Evolutionary conservation across 2,797 vertebrate species (phyloP).

Genomic region (Sebastes taczanowskii): DNA sequence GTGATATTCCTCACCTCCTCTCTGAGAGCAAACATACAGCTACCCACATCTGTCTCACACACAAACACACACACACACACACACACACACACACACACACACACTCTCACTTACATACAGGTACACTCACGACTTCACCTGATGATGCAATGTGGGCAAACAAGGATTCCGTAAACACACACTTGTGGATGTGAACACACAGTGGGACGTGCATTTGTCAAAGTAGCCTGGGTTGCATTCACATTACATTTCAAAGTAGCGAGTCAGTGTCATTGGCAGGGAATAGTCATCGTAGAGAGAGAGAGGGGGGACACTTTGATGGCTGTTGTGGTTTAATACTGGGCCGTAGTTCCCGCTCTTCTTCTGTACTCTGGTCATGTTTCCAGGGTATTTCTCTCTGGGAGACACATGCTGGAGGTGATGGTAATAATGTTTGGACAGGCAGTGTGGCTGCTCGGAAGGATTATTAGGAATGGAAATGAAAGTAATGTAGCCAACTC

Average conservation of each 20-base stretch:
- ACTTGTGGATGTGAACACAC: conserved; percentile 30
- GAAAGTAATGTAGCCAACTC: conserved; percentile 9
- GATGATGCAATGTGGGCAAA: conserved; percentile 53
- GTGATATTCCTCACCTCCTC: conserved; percentile 78
- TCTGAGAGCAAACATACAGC: conserved; percentile 75
- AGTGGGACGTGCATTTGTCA: conserved; percentile 46
- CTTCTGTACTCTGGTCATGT: conserved; percentile 6
- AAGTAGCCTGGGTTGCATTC: conserved; percentile 24
- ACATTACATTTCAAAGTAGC: conserved; percentile 38
- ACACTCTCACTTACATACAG: conserved; percentile 34
- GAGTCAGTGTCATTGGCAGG: conserved; percentile 45
- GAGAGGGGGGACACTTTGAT: conserved; percentile 4
- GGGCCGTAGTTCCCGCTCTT: conserved; percentile 9
- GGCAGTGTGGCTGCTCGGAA: conserved; percentile 16
- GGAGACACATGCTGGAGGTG: conserved; percentile 28
- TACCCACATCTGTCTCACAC: conserved; percentile 69
- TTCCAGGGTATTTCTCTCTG: conserved; percentile 10
- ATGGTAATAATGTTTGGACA: conserved; percentile 46
- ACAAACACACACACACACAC: conserved; percentile 1
- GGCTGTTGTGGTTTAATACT: conserved; percentile 21
- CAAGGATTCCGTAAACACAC: conserved; percentile 30
- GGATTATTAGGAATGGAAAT: conserved; percentile 5
- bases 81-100: background rate
- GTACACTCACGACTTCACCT: conserved; percentile 31
- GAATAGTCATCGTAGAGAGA: background rate